Evolutionary conservation across 2,797 vertebrate species (phyloP), one percentile per base, ranked within the genome.

Genomic region (Hoplostethus atlanticus): DNA sequence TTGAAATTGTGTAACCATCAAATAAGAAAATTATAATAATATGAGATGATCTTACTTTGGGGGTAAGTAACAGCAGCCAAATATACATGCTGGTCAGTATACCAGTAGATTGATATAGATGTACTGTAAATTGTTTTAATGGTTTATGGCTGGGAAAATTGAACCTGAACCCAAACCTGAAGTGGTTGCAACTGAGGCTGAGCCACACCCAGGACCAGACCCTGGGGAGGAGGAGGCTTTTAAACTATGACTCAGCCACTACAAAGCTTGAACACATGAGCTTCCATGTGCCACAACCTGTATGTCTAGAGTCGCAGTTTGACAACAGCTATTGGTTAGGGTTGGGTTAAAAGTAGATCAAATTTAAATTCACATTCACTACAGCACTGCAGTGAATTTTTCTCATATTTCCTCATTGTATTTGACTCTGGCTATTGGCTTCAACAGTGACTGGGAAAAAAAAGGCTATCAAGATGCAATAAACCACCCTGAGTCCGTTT

Each of bases 301-400:
- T 34, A n/a, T 74, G 25, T 84, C 78, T 54, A 76, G 72, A 85
- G 52, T 72, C 80, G 77, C 85, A 71, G 86, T 36, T 71, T 34
- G 84, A 71, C 76, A 70, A 48, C 84, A 80, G 66, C 88, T 67
- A 94, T 93, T 93, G 90, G 34, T 2, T 28, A 28, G 28, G 28
- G 36, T 9, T 38, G 36, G 36, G 93, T 67, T 84, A 76, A 94
- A 96, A 94, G 84, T 95, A 93, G 94, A 94, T 95, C 94, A 95
- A 86, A 70, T 85, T 85, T 61, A 74, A 69, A 72, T 64, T 81
- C 91, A 90, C 71, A 73, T 46, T 51, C 16, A 7, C 80, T 38
- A 64, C 46, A 64, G 65, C 30, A 34, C 57, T 44, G 2, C 54
- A 11, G n/a, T 10, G n/a, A 50, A 30, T 11, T 4, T 21, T 28